These are phyloP conservation scores for Hycleus phaleratus DNA, from an alignment of 1,140 invertebrate genomes.

Conservation along the genomic window DNA sequence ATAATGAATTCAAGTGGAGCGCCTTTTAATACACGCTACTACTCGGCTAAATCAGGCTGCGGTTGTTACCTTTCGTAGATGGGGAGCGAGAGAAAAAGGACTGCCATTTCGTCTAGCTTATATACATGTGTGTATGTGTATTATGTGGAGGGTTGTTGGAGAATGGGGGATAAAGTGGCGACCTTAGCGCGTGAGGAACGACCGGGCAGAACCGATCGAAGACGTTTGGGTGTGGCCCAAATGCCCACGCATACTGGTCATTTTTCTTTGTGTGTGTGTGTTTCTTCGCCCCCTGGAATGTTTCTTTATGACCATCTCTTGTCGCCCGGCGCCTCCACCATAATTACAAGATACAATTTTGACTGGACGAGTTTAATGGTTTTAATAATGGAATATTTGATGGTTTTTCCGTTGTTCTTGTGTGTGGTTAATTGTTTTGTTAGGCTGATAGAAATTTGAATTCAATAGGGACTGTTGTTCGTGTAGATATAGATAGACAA, in stretches of 20 bases:
- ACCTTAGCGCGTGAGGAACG: constrained; percentile 37
- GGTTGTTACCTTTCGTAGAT: too few species aligned
- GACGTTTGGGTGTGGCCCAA: constrained; percentile 39
- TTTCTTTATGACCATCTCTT: not conserved
- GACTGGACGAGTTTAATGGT: too few species aligned
- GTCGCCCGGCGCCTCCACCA: constrained; percentile 5
- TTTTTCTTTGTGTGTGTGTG: constrained; percentile 1
- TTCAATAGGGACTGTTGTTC: too few species aligned
- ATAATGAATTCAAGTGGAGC: too few species aligned
- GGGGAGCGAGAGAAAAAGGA: not conserved
- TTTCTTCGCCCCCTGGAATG: not conserved
- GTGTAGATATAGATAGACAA: too few species aligned
- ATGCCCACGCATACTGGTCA: constrained; percentile 36
- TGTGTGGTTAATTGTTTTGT: too few species aligned
- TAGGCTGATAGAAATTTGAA: too few species aligned
- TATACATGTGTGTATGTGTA: too few species aligned
- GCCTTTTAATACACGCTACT: too few species aligned
- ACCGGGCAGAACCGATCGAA: constrained; percentile 42
- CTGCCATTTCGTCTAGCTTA: constrained; percentile 3
- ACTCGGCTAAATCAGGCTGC: too few species aligned
- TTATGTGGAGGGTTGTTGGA: not conserved
- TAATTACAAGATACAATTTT: not conserved
- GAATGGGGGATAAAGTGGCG: constrained; percentile 18
- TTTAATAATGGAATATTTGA: too few species aligned
- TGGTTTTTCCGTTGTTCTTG: too few species aligned